Evolutionary conservation across 2,888 invertebrate genomes (phyloP), one percentile per base, ranked within the genome.

Genomic region (Allacma fusca): DNA sequence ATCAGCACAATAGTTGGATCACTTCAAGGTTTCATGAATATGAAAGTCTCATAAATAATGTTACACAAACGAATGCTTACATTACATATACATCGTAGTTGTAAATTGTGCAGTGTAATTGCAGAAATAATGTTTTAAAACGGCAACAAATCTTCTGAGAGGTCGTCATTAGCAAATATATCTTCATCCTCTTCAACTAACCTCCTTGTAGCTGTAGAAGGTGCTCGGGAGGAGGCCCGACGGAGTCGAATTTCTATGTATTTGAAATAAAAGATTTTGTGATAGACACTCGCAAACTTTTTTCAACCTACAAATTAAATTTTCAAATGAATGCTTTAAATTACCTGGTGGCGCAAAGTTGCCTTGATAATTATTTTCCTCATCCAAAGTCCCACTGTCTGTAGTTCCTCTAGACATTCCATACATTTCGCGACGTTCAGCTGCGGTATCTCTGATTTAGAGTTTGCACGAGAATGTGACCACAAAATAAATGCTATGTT

Each of bases 101-200:
- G n/a, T n/a, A n/a, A n/a, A n/a, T n/a, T n/a, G n/a, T n/a, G n/a
- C n/a, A n/a, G n/a, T n/a, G n/a, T n/a, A n/a, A n/a, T n/a, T n/a
- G n/a, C n/a, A n/a, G n/a, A n/a, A n/a, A n/a, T n/a, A n/a, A n/a
- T n/a, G n/a, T n/a, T n/a, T n/a, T 88, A 92, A 85, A 92, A 92
- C 1, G 93, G 93, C 82, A 93, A 86, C 67, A 93, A 87, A 86
- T 92, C 92, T 84, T 92, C 92, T 23, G 92, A 92, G 24, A 93
- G 87, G 86, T 92, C 92, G 85, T 92, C 92, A 85, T 93, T 91
- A 23, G 89, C 92, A 86, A 92, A 92, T 34, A 88, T 88, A 85
- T 92, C 92, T 72, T 91, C 91, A 81, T 90, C 90, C 64, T 88
- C 86, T 29, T 87, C 87, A 84, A 89, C 89, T 23, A 21, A 21